Base-by-base conservation (phyloP, 2,888 invertebrate species). In the Sepiola atlantica region DNA sequence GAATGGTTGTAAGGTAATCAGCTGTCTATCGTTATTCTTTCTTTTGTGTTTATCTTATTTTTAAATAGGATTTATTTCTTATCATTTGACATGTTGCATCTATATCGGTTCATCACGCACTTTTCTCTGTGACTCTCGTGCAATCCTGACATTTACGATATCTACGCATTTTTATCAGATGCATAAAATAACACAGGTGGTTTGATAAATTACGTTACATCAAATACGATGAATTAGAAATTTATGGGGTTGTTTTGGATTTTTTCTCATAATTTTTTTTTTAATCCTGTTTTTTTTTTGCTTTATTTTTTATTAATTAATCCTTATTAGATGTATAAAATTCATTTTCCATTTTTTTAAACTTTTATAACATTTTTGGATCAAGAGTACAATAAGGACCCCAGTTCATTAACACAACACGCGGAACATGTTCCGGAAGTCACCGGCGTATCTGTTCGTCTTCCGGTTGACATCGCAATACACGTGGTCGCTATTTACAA, bases 1-100 rank as follows among this genome's bases (percentile, higher is more conserved):
- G 45, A 55, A 45, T 92, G 92, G 92, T 24, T 92, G 28, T 45
- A 92, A 92, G 92, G 92, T 92, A 92, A 92, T 77, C 77, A 77
- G 77, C 77, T 77, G 77, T 77, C 16, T 32, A 4, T 77, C 12
- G 16, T 32, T 14, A n/a, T 77, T 77, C 2, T 45, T 2, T 8
- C 45, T n/a, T 32, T 77, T 77, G 77, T 77, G n/a, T 77, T n/a
- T n/a, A n/a, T 21, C 32, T 2, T 77, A n/a, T 77, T 77, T 77
- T 77, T 14, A 77, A 32, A 77, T 32, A 77, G 77, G 77, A 77
- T 77, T 77, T 77, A 2, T 45, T 32, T 77, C 77, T 77, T 32
- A 77, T 16, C 77, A 77, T 77, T 32, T 77, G 18, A 77, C 32
- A 77, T 77, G n/a, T 77, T 77, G 77, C 32, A 77, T 32, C 77